Evolutionary conservation across 2,797 vertebrate species (phyloP).

Genomic region (Clarias pachynema): DNA sequence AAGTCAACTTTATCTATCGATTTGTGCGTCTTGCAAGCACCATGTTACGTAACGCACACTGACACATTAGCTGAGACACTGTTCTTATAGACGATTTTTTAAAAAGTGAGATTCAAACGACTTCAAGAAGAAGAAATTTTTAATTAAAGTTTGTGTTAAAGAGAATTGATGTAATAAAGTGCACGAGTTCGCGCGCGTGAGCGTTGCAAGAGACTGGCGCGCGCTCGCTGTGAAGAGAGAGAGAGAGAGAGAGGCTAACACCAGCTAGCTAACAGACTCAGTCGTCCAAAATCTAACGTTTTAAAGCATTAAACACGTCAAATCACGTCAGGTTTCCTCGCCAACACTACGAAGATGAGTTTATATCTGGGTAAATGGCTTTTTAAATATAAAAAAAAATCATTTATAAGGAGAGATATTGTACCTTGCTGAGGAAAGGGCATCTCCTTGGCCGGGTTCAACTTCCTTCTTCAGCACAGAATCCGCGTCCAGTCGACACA

Average conservation of each 20-base stretch:
- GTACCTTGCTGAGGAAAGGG: constrained; percentile 58
- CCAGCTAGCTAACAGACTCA: not conserved
- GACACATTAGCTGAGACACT: constrained; percentile 1
- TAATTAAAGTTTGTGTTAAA: not conserved
- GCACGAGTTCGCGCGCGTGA: too few relatives aligned
- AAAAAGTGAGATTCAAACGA: not conserved
- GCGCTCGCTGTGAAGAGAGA: not conserved
- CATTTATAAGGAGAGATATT: too few relatives aligned
- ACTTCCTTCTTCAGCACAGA: constrained; percentile 58
- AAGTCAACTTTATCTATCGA: not conserved
- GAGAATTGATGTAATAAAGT: not conserved
- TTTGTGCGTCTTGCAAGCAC: not conserved
- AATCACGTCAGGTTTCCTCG: not conserved
- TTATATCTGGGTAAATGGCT: too few relatives aligned
- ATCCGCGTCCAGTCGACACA: constrained; percentile 61
- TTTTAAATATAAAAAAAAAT: too few relatives aligned
- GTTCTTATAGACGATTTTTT: not conserved
- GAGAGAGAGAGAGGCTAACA: not conserved
- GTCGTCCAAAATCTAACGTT: too few relatives aligned
- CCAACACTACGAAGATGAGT: too few relatives aligned
- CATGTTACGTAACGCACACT: constrained; percentile 9
- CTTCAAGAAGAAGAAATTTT: not conserved
- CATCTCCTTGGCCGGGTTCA: constrained; percentile 52
- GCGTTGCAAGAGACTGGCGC: not conserved
- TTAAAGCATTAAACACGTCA: not conserved